Percentiles rank a stretch among this genome's conserved stretches.
These are phyloP conservation scores for Odontamblyopus lacepedii DNA, from an alignment of 2,797 vertebrate species.

Conservation along the genomic window DNA sequence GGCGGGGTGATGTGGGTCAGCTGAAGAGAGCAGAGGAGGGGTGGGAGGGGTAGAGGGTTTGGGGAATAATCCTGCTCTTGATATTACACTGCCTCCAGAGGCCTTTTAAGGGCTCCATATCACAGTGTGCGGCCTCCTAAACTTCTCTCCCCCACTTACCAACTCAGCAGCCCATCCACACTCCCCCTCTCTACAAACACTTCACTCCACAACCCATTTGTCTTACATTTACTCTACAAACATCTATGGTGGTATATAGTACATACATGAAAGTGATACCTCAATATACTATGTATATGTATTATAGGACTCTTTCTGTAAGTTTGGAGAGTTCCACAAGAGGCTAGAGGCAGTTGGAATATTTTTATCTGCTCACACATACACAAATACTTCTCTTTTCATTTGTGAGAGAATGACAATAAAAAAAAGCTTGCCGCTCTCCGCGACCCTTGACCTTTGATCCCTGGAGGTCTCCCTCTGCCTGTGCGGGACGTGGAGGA, in stretches of 20 bases:
- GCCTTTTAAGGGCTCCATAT: conserved; percentile 85
- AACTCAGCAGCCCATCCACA: conserved; percentile 63
- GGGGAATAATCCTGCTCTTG: conserved; percentile 87
- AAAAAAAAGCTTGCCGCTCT: conserved; percentile 80
- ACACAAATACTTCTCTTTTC: conserved; percentile 53
- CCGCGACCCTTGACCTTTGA: conserved; percentile 85
- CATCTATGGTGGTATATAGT: conserved; percentile 14
- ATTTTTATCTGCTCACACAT: conserved; percentile 11
- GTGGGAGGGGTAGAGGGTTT: conserved; percentile 69
- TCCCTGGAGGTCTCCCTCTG: conserved; percentile 76
- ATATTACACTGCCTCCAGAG: conserved; percentile 88
- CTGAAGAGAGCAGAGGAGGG: conserved; percentile 61
- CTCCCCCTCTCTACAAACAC: conserved; percentile 46
- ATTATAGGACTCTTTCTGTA: conserved; percentile 4
- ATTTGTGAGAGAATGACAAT: conserved; percentile 79
- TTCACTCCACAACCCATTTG: conserved; percentile 45
- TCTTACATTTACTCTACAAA: conserved; percentile 38
- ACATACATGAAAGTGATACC: conserved; percentile 20
- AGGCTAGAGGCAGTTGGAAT: background rate
- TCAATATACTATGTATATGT: conserved; percentile 1
- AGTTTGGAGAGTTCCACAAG: conserved; percentile 15
- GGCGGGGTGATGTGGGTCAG: conserved; percentile 66
- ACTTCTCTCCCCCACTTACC: conserved; percentile 78
- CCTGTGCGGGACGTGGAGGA: conserved; percentile 77
- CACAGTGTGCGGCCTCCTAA: conserved; percentile 78